Conservation (phyloP, 2,797 vertebrate genomes). For the Phrynocephalus guinanensis region DNA sequence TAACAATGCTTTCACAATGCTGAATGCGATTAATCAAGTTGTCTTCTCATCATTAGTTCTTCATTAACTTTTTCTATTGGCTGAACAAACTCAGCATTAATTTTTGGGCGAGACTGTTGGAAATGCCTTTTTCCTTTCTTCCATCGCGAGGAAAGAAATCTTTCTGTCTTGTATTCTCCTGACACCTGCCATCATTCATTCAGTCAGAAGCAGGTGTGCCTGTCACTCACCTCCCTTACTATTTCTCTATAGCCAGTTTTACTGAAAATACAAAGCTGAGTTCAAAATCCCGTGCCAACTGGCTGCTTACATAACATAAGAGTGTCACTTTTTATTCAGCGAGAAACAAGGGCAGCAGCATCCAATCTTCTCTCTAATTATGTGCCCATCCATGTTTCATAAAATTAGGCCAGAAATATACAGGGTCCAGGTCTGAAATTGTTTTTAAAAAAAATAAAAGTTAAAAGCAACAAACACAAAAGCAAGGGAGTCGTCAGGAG, state of each 20-base stretch:
- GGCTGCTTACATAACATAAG: neutral
- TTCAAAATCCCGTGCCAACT: neutral
- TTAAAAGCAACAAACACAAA: neutral
- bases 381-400: neutral
- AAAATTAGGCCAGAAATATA: neutral
- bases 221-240: neutral
- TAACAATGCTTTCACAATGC: neutral
- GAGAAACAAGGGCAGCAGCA: neutral
- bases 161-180: neutral
- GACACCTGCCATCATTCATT: neutral
- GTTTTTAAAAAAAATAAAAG: neutral
- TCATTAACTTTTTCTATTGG: slow-evolving; percentile 14
- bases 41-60: slow-evolving; percentile 8
- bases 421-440: no score
- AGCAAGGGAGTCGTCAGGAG: neutral
- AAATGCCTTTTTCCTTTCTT: neutral
- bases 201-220: neutral
- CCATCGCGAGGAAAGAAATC: neutral
- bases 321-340: neutral
- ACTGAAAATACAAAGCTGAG: neutral
- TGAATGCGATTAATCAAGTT: slow-evolving; percentile 26
- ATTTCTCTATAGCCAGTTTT: neutral
- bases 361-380: slow-evolving; percentile 6
- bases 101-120: neutral
- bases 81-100: neutral